Evolutionary conservation across 2,888 invertebrate species (phyloP).

Genomic region (Amorpha juglandis): DNA sequence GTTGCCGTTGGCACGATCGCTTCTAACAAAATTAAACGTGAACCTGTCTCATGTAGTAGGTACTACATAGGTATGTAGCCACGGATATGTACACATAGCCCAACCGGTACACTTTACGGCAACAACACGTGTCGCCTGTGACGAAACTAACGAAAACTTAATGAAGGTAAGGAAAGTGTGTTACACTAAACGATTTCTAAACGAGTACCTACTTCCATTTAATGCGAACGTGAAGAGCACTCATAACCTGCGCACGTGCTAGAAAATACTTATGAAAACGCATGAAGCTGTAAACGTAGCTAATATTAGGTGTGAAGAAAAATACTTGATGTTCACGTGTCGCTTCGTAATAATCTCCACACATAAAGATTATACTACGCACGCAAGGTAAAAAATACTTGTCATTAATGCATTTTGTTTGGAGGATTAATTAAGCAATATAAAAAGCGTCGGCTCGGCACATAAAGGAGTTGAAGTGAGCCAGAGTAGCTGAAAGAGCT

Average conservation of each 20-base stretch:
- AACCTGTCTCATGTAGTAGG: conserved; percentile 2
- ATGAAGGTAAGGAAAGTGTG: conserved; percentile 7
- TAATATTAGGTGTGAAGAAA: neutral
- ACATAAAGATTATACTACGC: neutral
- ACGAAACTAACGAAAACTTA: conserved; percentile 14
- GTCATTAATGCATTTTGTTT: neutral
- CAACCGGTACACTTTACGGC: conserved; percentile 17
- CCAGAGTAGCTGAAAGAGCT: conserved; percentile 8
- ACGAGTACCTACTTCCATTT: conserved; percentile 8
- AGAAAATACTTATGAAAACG: conserved; percentile 22
- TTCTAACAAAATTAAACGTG: neutral
- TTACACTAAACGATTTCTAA: conserved; percentile 6
- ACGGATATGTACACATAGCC: neutral
- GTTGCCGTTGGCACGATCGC: neutral
- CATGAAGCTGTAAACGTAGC: conserved; percentile 8
- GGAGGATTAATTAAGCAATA: neutral
- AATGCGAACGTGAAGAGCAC: conserved; percentile 15
- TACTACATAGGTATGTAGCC: neutral
- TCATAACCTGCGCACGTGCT: conserved; percentile 22
- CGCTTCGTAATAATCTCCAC: neutral
- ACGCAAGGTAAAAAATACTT: neutral
- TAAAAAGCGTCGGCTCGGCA: conserved; percentile 3
- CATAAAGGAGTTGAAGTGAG: neutral
- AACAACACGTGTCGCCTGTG: conserved; percentile 2
- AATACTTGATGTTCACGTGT: conserved; percentile 1